Percentiles rank a stretch among this genome's conserved stretches.
phyloP scores from a whole-genome alignment of 2,797 vertebrate genomes.

The Taeniopygia guttata region DNA sequence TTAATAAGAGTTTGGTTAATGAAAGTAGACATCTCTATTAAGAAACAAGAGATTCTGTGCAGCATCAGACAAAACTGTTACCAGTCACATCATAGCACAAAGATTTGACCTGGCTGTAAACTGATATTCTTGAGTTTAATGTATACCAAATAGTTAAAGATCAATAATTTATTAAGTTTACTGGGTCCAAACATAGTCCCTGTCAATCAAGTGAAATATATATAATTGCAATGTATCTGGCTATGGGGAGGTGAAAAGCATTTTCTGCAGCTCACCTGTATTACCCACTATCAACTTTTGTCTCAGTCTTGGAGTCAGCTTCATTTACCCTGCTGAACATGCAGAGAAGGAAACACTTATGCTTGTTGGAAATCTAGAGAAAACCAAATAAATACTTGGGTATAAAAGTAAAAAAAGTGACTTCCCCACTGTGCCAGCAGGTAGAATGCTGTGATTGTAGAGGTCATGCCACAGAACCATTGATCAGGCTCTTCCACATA shows the following conservation, averaged over 20 bases:
- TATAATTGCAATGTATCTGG: neutral
- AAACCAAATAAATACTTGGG: neutral
- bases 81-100: neutral
- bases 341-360: neutral
- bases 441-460: neutral
- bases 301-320: too few relatives aligned
- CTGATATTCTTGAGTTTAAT: neutral
- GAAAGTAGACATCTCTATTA: neutral
- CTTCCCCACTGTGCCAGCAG: neutral
- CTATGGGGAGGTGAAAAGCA: neutral
- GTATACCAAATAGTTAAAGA: neutral
- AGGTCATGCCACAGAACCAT: neutral
- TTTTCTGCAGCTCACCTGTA: neutral
- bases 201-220: neutral
- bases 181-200: neutral
- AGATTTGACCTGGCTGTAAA: neutral
- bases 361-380: neutral
- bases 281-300: neutral
- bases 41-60: neutral
- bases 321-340: neutral
- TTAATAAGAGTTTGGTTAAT: neutral
- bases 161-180: neutral
- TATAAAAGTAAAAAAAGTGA: neutral
- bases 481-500: neutral
- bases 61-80: neutral